Evolutionary conservation across 2,113 vertebrate genomes (phyloP), one percentile per base, ranked within the genome.

Genomic region (Synchiropus splendidus): DNA sequence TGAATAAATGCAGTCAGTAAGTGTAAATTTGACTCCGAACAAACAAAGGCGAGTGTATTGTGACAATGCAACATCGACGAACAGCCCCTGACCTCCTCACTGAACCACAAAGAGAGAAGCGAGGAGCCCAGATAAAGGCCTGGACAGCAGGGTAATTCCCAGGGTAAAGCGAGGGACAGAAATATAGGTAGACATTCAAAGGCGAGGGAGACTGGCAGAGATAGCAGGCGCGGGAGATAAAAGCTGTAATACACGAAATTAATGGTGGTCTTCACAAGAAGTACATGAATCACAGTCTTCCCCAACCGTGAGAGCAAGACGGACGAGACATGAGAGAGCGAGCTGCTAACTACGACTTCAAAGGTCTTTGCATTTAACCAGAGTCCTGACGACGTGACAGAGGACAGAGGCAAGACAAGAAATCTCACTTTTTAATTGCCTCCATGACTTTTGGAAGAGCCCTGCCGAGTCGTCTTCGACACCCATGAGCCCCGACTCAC

Each of bases 201-300:
- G 45, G 45, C 48, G 39, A 37, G 30, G 56, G 57, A 56, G 43
- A 67, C 84, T 35, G 51, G 76, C 86, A 79, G 75, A 83, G 85
- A 89, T 87, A 87, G 85, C 84, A 81, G 83, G 89, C 87, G 80
- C 86, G 86, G 86, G 81, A 92, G 90, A 92, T 95, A 93, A 94
- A 92, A 92, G 89, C 87, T 88, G 90, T 89, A 90, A 89, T 94
- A 92, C 89, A 90, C 85, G 87, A 91, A 94, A 94, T 94, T 92
- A 96, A 94, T 92, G 89, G 89, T 88, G 86, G 86, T 75, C 87
- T 88, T 88, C 86, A 87, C 83, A 83, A 83, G 83, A 84, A 86
- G 87, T 89, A 92, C 92, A 95, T 95, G 92, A 93, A 92, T 97
- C 90, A 92, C 87, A 87, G 86, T 92, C 49, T 89, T 89, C 42